Evolutionary conservation across 2,797 vertebrate species (phyloP), one percentile per base, ranked within the genome.

Genomic region (Chelon labrosus): DNA sequence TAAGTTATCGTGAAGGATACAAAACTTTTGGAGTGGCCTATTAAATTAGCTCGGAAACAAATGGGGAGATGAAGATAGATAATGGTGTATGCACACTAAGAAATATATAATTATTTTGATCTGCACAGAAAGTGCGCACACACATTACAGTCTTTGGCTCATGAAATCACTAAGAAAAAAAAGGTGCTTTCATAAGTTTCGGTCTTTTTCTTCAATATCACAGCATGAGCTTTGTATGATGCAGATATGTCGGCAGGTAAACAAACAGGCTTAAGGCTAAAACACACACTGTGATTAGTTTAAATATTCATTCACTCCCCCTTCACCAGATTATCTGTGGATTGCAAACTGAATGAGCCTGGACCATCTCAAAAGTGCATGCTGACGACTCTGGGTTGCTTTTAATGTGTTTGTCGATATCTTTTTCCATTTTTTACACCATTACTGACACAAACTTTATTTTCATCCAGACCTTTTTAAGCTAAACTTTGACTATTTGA

Each of bases 1-100:
- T 59, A 31, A 82, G 73, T 66, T 57, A 38, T 42, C 7, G 49
- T 73, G 17, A 55, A 56, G 10, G 25, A 65, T 10, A 31, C 37
- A 25, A 60, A 56, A 37, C n/a, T 44, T 61, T 59, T 39, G 31
- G 49, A 44, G 27, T 14, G 52, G 5, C 10, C 27, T 16, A 25
- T 67, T 53, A 54, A 71, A 73, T 69, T 37, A 17, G 12, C 14
- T 56, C 19, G 12, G n/a, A 31, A 69, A 20, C 20, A 35, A 37
- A 17, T 7, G 46, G 7, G 16, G 10, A 44, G 7, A 20, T 2
- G 1, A 6, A 31, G n/a, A 20, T 70, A 44, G 31, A 17, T 10
- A 3, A 46, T 2, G 3, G 1, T 35, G 4, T 37, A 27, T 20
- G 12, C 1, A 44, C 38, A 42, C 13, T 27, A 58, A 51, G 2